These are phyloP conservation scores for Kryptopterus vitreolus DNA, from an alignment of 2,797 vertebrate species.

Conservation along the genomic window DNA sequence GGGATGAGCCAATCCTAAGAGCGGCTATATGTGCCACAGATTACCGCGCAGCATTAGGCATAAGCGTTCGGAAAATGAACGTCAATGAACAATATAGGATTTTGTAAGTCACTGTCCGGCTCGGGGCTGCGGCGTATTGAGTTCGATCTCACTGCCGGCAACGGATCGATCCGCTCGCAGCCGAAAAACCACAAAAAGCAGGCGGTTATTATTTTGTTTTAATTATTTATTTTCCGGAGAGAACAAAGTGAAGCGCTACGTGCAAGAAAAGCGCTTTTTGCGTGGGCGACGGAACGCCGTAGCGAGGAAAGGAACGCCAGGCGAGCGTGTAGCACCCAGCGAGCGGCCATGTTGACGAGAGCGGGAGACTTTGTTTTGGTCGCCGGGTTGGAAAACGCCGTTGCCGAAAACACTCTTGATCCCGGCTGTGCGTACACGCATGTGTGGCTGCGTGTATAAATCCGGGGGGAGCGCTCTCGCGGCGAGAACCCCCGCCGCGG, in stretches of 20 bases:
- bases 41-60: slow-evolving; percentile 23
- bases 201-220: background rate
- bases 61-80: slow-evolving; percentile 21
- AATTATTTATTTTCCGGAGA: background rate
- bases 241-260: background rate
- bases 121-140: background rate
- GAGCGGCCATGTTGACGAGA: slow-evolving; percentile 46
- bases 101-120: slow-evolving; percentile 21
- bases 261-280: too few relatives aligned
- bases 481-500: slow-evolving; percentile 48
- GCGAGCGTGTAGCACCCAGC: slow-evolving; percentile 40
- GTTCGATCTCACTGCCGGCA: slow-evolving; percentile 6
- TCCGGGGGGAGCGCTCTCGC: slow-evolving; percentile 33
- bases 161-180: background rate
- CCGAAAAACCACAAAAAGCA: background rate
- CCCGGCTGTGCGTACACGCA: slow-evolving; percentile 27
- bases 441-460: slow-evolving; percentile 43
- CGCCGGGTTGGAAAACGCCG: slow-evolving; percentile 53
- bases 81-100: slow-evolving; percentile 38
- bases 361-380: slow-evolving; percentile 54
- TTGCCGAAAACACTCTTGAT: slow-evolving; percentile 53
- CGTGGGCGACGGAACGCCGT: too few relatives aligned
- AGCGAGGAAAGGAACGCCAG: slow-evolving; percentile 25
- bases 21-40: slow-evolving; percentile 43
- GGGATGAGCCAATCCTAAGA: slow-evolving; percentile 52